Conservation (phyloP, 1,140 invertebrate species). For the Listronotus oregonensis region DNA sequence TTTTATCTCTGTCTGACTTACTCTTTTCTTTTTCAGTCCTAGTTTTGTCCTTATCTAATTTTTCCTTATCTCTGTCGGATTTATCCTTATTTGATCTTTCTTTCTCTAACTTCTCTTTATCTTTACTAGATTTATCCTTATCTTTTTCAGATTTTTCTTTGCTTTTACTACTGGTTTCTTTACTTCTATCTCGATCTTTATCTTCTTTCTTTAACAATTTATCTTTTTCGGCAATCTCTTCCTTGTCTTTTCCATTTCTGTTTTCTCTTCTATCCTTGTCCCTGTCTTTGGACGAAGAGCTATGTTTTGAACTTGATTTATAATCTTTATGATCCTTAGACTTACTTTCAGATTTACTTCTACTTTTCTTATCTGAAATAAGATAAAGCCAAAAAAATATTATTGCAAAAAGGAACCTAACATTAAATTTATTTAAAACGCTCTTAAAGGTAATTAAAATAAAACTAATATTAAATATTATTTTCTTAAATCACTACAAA, state of each 20-base stretch:
- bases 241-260: conserved; percentile 39
- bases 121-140: conserved; percentile 35
- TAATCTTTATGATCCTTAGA: conserved; percentile 56
- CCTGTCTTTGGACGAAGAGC: conserved; percentile 52
- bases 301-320: conserved; percentile 41
- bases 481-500: too few species aligned
- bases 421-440: too few species aligned
- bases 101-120: conserved; percentile 35
- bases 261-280: conserved; percentile 43
- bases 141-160: conserved; percentile 47
- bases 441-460: too few species aligned
- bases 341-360: conserved; percentile 46
- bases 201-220: conserved; percentile 39
- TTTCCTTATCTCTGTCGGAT: conserved; percentile 38
- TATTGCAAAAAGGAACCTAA: too few species aligned
- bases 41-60: conserved; percentile 9
- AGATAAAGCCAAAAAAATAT: conserved; percentile 28
- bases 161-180: conserved; percentile 44
- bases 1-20: conserved; percentile 42
- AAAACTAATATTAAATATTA: too few species aligned
- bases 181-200: conserved; percentile 48
- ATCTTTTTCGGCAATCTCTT: conserved; percentile 44
- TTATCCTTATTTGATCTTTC: conserved; percentile 28
- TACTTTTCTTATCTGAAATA: conserved; percentile 43
- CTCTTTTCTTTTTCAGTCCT: conserved; percentile 30